Base-by-base conservation (phyloP, 1,140 invertebrate genomes). In the Xylocopa sonorina region DNA sequence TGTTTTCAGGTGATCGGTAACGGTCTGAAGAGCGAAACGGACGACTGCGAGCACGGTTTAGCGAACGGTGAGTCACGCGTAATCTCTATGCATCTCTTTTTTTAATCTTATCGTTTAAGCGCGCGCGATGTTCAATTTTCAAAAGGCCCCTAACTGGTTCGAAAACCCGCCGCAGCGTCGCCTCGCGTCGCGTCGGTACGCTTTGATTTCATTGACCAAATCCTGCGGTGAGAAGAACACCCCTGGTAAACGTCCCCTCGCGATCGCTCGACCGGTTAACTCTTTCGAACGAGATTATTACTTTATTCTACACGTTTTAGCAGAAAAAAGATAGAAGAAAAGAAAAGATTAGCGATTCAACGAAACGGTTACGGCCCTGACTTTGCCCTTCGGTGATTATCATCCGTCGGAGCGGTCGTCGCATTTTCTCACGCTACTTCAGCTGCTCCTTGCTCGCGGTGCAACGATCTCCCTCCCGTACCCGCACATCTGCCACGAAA, bases 1-100 rank as follows among this genome's bases (percentile, higher is more conserved):
- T 80, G 75, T 85, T 90, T 90, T 87, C 88, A 91, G 90, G 88
- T 91, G 87, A 90, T 89, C 82, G 75, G 66, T 83, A 91, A 91
- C 90, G 87, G 90, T 81, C 78, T 74, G 64, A 88, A 83, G 63
- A 84, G 48, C 80, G 83, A 88, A 51, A 64, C 78, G 63, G 87
- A 87, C 87, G 88, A 84, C 86, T 83, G 82, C 73, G 86, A n/a
- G n/a, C n/a, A 85, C 83, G 82, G 66, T 82, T 85, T 89, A 82
- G 87, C 84, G 80, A 90, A 90, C 88, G 88, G 89, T 90, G 87
- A 90, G 89, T 85, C 84, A 82, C 46, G 58, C 27, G n/a, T 79
- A 50, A 27, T 43, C 57, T 50, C 57, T 50, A 50, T 46, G 53
- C 60, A 41, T 71, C 21, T 72, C 27, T n/a, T 21, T 24, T 27